Evolutionary conservation across 2,113 vertebrate genomes (phyloP).

Genomic region (Arizona elegans): DNA sequence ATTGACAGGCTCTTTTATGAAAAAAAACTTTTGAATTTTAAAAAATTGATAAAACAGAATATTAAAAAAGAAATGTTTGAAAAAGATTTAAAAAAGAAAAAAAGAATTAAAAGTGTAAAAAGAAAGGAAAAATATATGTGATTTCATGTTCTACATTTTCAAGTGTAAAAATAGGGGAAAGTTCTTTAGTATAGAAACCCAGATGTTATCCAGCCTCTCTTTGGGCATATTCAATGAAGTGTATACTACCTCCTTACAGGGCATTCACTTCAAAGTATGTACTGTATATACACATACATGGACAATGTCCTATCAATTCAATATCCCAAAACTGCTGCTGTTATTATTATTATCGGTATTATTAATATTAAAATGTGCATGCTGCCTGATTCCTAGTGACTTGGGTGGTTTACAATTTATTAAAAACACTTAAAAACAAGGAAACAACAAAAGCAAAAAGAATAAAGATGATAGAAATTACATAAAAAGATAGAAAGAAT

Average conservation of each 20-base stretch:
- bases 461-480: not conserved
- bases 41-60: not conserved
- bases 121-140: not conserved
- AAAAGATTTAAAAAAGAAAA: not conserved
- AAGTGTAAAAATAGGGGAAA: not conserved
- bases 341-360: not conserved
- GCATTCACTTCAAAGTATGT: not conserved
- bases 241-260: not conserved
- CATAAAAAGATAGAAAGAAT: not conserved
- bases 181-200: not conserved
- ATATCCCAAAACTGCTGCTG: not conserved
- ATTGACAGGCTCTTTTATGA: not conserved
- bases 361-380: not conserved
- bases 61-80: not conserved
- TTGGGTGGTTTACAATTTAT: not conserved
- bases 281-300: not conserved
- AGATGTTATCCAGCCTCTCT: not conserved
- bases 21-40: not conserved
- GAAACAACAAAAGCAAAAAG: not conserved
- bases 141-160: not conserved
- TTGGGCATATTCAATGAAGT: not conserved
- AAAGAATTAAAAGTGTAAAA: not conserved
- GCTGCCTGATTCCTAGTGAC: not conserved
- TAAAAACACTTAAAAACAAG: not conserved
- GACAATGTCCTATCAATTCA: not conserved